These are phyloP conservation scores for Crax fasciolata DNA, from an alignment of 2,797 vertebrate species.

Conservation along the genomic window DNA sequence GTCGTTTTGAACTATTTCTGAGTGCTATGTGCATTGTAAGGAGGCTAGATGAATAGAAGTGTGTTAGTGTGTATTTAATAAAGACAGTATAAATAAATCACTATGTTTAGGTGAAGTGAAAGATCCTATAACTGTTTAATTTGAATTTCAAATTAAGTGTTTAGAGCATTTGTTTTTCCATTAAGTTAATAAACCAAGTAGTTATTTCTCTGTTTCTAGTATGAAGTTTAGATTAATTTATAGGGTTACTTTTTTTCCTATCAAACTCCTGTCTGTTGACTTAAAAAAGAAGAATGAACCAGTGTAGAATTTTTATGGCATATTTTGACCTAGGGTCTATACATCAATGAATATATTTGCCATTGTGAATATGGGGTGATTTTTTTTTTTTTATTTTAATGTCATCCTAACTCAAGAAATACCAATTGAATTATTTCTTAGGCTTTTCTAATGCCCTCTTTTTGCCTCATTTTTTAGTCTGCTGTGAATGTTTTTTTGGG, in stretches of 20 bases:
- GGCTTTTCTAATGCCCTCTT: neutral
- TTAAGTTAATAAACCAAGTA: neutral
- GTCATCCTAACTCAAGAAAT: neutral
- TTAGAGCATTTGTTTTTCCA: neutral
- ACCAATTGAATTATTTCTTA: neutral
- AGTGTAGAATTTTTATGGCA: neutral
- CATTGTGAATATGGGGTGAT: neutral
- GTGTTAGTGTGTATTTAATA: neutral
- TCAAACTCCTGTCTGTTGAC: neutral
- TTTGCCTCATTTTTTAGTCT: neutral
- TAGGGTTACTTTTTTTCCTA: neutral
- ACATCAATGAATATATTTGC: neutral
- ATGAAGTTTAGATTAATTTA: neutral
- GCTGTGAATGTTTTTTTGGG: neutral
- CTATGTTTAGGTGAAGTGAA: neutral
- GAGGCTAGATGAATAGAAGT: neutral
- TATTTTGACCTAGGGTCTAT: neutral
- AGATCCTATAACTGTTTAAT: neutral
- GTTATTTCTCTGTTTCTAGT: neutral
- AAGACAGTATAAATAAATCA: neutral
- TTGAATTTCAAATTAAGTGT: neutral
- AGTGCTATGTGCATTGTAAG: neutral
- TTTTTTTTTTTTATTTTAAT: neutral
- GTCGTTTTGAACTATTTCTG: neutral
- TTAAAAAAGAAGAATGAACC: neutral